These are phyloP conservation scores for Dynastes tityus DNA, from an alignment of 2,888 invertebrate species.

Conservation along the genomic window DNA sequence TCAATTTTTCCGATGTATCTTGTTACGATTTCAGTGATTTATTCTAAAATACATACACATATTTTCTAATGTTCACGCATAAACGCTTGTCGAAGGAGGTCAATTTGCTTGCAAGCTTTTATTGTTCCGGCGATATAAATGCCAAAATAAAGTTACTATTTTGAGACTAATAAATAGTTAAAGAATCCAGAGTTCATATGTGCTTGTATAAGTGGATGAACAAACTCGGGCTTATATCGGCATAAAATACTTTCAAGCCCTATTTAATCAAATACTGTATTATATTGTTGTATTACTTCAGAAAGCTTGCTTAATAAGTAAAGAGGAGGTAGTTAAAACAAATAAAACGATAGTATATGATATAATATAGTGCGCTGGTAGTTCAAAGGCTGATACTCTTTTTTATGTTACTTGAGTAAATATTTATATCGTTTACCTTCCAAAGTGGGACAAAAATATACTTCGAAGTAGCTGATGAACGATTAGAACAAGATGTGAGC, in stretches of 20 bases:
- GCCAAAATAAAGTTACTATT: not conserved
- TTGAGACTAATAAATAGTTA: not conserved
- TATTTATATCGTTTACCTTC: constrained; percentile 29
- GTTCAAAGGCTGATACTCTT: constrained; percentile 21
- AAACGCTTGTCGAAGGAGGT: constrained; percentile 9
- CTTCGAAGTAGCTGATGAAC: constrained; percentile 26
- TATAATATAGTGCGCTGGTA: not conserved
- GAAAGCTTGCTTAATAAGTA: too few relatives aligned
- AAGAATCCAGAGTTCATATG: not conserved
- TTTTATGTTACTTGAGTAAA: constrained; percentile 24
- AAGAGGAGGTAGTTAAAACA: too few relatives aligned
- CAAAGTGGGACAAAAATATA: constrained; percentile 34
- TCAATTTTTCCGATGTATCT: too few relatives aligned
- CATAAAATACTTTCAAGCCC: too few relatives aligned
- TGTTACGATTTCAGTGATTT: too few relatives aligned
- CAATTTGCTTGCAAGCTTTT: constrained; percentile 9
- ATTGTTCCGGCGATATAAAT: constrained; percentile 11
- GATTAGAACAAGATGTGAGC: constrained; percentile 27
- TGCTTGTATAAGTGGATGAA: too few relatives aligned
- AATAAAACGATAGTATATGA: not conserved
- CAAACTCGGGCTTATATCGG: too few relatives aligned
- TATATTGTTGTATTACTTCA: too few relatives aligned
- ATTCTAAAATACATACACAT: too few relatives aligned
- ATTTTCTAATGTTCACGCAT: too few relatives aligned
- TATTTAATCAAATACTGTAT: too few relatives aligned